phyloP scores from a whole-genome alignment of 1,140 invertebrate genomes.

The Portunus trituberculatus region DNA sequence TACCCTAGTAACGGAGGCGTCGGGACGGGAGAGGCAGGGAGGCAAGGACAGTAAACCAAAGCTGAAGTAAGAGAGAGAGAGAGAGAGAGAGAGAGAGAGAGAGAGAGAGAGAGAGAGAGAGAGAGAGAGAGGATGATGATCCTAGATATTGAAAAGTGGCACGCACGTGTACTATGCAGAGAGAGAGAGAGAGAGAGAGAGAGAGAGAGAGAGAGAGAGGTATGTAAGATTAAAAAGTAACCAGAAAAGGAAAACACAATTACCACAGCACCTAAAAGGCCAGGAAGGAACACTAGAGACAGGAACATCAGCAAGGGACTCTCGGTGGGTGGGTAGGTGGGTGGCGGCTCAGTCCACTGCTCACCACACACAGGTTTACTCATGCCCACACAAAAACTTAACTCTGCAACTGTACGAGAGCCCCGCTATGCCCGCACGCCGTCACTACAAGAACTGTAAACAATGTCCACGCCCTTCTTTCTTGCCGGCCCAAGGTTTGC shows the following conservation, averaged over 20 bases:
- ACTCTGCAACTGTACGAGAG: slow-evolving; percentile 31
- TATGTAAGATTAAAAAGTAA: slow-evolving; percentile 25
- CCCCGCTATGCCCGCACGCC: slow-evolving; percentile 2
- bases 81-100: slow-evolving; percentile 25
- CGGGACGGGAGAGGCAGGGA: neutral
- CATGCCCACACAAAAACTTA: slow-evolving; percentile 57
- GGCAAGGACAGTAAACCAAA: neutral
- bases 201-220: slow-evolving; percentile 41
- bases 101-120: neutral
- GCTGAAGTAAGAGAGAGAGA: slow-evolving; percentile 3
- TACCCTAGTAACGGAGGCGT: neutral
- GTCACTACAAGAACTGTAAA: slow-evolving; percentile 65
- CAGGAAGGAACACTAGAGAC: neutral
- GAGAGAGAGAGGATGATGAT: neutral
- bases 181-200: neutral
- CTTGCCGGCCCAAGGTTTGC: neutral
- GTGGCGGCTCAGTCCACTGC: neutral
- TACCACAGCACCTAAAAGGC: neutral
- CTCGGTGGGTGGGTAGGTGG: neutral
- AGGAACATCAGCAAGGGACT: neutral
- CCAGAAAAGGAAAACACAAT: slow-evolving; percentile 1
- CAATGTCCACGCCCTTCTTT: slow-evolving; percentile 65
- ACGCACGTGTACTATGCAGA: neutral
- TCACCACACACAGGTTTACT: slow-evolving; percentile 59
- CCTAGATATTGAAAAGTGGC: neutral